phyloP scores from a whole-genome alignment of 2,888 invertebrate species.

The Rhodophaea formosa region DNA sequence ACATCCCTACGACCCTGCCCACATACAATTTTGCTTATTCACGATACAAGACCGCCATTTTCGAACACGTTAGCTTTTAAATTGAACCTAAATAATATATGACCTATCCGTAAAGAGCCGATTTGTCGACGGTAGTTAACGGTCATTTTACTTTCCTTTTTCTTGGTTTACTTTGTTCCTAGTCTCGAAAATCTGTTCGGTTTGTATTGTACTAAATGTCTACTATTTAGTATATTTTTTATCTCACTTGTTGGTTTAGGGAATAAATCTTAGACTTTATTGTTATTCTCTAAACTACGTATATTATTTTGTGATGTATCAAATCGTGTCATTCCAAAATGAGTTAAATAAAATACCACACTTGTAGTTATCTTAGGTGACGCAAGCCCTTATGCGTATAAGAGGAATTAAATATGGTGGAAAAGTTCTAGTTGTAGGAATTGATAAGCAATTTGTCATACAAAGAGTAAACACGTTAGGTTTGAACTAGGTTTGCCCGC shows the following conservation, averaged over 20 bases:
- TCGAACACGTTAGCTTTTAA: constrained; percentile 66
- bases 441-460: too few species aligned
- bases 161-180: constrained; percentile 21
- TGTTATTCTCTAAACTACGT: too few species aligned
- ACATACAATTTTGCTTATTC: constrained; percentile 65
- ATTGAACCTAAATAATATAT: constrained; percentile 71
- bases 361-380: too few species aligned
- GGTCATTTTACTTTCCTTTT: constrained; percentile 25
- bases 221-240: constrained; percentile 3
- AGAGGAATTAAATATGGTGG: too few species aligned
- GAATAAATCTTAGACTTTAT: too few species aligned
- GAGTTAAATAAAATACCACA: too few species aligned
- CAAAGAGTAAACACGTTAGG: too few species aligned
- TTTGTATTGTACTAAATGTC: background rate
- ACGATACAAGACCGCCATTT: constrained; percentile 58
- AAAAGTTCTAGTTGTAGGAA: too few species aligned
- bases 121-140: constrained; percentile 42
- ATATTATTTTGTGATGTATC: too few species aligned
- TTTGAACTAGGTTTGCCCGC: too few species aligned
- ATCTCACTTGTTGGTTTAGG: constrained; percentile 3
- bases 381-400: too few species aligned
- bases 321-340: too few species aligned
- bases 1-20: constrained; percentile 40
- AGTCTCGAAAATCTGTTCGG: constrained; percentile 1
- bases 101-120: constrained; percentile 53